Conservation (phyloP, 2,797 vertebrate genomes). For the Periparus ater region DNA sequence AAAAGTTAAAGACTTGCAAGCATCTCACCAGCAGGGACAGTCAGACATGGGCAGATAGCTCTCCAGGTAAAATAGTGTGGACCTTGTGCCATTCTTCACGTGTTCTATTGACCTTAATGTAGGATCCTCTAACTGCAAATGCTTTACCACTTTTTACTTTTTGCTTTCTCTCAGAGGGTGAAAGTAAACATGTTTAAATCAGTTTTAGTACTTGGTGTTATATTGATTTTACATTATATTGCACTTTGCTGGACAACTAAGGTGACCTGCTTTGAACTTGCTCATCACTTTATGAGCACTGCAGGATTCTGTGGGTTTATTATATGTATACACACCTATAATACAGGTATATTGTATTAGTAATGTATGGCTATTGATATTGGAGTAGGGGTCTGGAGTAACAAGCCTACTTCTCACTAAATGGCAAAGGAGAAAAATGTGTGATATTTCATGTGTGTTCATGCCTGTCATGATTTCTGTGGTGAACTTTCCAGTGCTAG, state of each 20-base stretch:
- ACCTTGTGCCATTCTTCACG: not conserved
- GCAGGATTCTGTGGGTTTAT: not conserved
- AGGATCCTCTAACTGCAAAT: not conserved
- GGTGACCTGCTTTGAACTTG: not conserved
- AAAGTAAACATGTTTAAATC: not conserved
- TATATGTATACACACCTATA: not conserved
- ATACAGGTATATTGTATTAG: not conserved
- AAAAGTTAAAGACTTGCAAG: not conserved
- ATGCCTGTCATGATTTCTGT: not conserved
- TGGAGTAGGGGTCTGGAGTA: not conserved
- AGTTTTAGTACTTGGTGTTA: not conserved
- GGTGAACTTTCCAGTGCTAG: not conserved
- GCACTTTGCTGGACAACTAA: not conserved
- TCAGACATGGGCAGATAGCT: rapidly evolving
- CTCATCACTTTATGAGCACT: not conserved
- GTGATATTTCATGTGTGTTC: not conserved
- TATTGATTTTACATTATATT: not conserved
- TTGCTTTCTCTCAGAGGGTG: not conserved
- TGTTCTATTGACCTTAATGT: not conserved
- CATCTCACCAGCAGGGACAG: not conserved
- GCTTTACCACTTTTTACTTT: not conserved
- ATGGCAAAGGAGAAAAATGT: not conserved
- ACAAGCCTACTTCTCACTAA: not conserved
- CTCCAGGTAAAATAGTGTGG: not conserved
- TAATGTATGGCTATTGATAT: not conserved